Evolutionary conservation across 2,113 vertebrate genomes (phyloP).

Genomic region (Embiotoca jacksoni): DNA sequence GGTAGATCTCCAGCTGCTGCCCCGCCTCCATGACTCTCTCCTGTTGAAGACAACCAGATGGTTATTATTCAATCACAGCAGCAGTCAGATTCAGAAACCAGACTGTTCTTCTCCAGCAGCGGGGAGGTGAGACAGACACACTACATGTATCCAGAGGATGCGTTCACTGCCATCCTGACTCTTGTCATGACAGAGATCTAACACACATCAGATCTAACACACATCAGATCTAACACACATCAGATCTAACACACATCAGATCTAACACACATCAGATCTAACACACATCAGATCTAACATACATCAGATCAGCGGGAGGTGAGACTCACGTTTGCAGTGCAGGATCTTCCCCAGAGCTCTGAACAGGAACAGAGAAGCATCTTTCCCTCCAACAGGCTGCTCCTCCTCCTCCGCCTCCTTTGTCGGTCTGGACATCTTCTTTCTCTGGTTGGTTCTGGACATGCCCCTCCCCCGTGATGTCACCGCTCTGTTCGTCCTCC

Average conservation of each 20-base stretch:
- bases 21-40: constrained; percentile 52
- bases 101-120: too few species aligned
- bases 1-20: constrained; percentile 30
- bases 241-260: too few species aligned
- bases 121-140: too few species aligned
- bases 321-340: constrained; percentile 95
- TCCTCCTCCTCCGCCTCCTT: constrained; percentile 75
- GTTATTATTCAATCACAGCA: neutral
- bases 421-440: constrained; percentile 66
- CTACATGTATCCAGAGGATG: too few species aligned
- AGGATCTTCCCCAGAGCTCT: constrained; percentile 96
- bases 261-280: too few species aligned
- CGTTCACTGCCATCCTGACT: too few species aligned
- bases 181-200: too few species aligned
- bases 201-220: too few species aligned
- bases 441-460: constrained; percentile 79
- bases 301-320: too few species aligned
- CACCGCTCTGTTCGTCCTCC: constrained; percentile 69
- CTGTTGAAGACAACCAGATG: constrained; percentile 54
- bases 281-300: too few species aligned
- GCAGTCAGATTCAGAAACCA: too few species aligned
- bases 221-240: too few species aligned
- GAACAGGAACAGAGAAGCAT: constrained; percentile 95
- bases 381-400: constrained; percentile 91
- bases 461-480: constrained; percentile 65